phyloP scores from a whole-genome alignment of 2,888 invertebrate genomes.

The Polia nebulosa region DNA sequence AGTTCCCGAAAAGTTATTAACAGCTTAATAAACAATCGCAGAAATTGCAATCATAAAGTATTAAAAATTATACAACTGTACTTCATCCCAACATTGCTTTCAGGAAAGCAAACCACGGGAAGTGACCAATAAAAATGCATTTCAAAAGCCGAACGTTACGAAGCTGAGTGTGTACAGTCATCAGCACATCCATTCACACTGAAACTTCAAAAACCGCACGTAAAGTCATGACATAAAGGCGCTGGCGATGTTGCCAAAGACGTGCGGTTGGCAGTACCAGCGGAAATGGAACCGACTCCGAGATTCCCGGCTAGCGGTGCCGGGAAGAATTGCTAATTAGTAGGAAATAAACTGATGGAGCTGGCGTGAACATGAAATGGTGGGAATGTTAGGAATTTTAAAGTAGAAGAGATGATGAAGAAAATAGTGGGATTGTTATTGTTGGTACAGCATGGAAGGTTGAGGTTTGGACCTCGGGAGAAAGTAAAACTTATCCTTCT shows the following conservation, averaged over 20 bases:
- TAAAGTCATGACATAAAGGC: neutral
- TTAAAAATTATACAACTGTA: slow-evolving; percentile 27
- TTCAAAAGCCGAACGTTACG: slow-evolving; percentile 41
- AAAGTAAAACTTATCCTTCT: no score
- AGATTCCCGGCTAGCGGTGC: slow-evolving; percentile 47
- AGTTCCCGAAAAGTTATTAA: no score
- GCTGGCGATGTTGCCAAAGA: neutral
- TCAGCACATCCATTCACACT: no score
- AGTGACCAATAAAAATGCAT: slow-evolving; percentile 56
- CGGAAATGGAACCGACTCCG: slow-evolving; percentile 52
- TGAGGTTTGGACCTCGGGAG: no score
- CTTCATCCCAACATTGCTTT: slow-evolving; percentile 23
- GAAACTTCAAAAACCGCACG: neutral
- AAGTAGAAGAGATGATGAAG: neutral
- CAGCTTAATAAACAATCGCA: neutral
- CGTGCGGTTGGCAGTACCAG: slow-evolving; percentile 2
- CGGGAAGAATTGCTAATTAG: slow-evolving; percentile 61
- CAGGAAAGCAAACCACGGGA: slow-evolving; percentile 33
- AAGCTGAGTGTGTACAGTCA: slow-evolving; percentile 20
- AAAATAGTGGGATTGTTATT: neutral
- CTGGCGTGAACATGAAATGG: slow-evolving; percentile 9
- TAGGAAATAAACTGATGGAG: slow-evolving; percentile 42
- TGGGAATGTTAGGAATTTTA: slow-evolving; percentile 14
- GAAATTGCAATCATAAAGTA: slow-evolving; percentile 11
- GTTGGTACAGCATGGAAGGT: no score